A percentile compares a stretch with the other conserved stretches of the same genome.
Evolutionary conservation across 2,113 vertebrate genomes (phyloP).

Genomic region (Hydropotes inermis): DNA sequence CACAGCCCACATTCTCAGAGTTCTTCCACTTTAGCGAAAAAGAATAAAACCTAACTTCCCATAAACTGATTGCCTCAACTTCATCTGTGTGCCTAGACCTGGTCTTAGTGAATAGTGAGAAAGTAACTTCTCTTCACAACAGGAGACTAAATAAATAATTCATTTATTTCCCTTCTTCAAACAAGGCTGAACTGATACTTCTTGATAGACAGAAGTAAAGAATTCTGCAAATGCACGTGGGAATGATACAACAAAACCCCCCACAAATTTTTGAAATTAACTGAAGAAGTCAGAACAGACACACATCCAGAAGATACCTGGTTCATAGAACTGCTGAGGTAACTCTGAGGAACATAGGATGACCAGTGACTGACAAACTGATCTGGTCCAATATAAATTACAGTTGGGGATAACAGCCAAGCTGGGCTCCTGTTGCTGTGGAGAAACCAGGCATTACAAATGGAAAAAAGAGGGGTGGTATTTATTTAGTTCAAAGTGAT

Average conservation of each 20-base stretch:
- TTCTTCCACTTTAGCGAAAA: background rate
- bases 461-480: background rate
- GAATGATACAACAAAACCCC: background rate
- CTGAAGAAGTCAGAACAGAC: background rate
- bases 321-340: conserved; percentile 8
- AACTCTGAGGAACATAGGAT: conserved; percentile 17
- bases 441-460: conserved; percentile 18
- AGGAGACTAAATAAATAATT: background rate
- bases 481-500: conserved; percentile 54
- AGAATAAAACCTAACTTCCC: background rate
- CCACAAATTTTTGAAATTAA: background rate
- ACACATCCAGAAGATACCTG: background rate
- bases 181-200: background rate
- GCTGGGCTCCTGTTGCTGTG: background rate
- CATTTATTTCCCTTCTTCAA: background rate
- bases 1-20: too few species aligned
- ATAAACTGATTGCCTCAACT: background rate
- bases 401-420: conserved; percentile 53
- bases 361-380: conserved; percentile 31
- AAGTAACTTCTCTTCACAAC: background rate
- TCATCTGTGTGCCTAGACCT: background rate
- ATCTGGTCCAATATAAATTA: conserved; percentile 67
- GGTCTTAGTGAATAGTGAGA: background rate
- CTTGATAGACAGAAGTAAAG: background rate
- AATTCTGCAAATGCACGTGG: background rate